Conservation (phyloP, 2,888 invertebrate genomes). For the Drosophila imparisetae region DNA sequence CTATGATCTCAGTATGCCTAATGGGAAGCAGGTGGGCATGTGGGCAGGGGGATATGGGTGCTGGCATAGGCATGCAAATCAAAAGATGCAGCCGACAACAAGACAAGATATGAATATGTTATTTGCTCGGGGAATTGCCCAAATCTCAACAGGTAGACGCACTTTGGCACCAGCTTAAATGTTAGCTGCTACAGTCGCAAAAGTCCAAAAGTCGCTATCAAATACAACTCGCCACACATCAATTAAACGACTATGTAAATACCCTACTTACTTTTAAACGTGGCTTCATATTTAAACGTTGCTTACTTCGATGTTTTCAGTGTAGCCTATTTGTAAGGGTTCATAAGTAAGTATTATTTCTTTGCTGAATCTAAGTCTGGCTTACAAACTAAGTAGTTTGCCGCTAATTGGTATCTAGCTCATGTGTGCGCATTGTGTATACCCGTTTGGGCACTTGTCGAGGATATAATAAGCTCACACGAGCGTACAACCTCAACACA, state of each 20-base stretch:
- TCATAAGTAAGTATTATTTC: background rate
- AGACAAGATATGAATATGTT: slow-evolving; percentile 81
- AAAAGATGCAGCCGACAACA: slow-evolving; percentile 42
- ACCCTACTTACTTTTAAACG: slow-evolving; percentile 7
- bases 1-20: slow-evolving; percentile 20
- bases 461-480: slow-evolving; percentile 33
- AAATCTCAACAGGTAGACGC: slow-evolving; percentile 84
- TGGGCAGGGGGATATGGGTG: background rate
- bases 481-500: slow-evolving; percentile 18
- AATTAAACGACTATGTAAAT: slow-evolving; percentile 6
- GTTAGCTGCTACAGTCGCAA: slow-evolving; percentile 6
- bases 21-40: background rate
- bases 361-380: background rate
- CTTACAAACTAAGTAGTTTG: background rate
- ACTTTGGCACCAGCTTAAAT: slow-evolving; percentile 65
- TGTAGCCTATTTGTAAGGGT: background rate
- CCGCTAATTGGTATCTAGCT: too few species aligned
- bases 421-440: background rate
- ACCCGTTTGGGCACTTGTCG: background rate
- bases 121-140: slow-evolving; percentile 82
- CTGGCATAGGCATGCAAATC: slow-evolving; percentile 42
- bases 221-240: background rate
- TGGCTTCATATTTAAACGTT: background rate
- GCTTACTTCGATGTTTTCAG: background rate
- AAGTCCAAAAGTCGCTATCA: slow-evolving; percentile 6